These are phyloP conservation scores for Paraplagusia blochii DNA, from an alignment of 2,113 vertebrate genomes.

Conservation along the genomic window DNA sequence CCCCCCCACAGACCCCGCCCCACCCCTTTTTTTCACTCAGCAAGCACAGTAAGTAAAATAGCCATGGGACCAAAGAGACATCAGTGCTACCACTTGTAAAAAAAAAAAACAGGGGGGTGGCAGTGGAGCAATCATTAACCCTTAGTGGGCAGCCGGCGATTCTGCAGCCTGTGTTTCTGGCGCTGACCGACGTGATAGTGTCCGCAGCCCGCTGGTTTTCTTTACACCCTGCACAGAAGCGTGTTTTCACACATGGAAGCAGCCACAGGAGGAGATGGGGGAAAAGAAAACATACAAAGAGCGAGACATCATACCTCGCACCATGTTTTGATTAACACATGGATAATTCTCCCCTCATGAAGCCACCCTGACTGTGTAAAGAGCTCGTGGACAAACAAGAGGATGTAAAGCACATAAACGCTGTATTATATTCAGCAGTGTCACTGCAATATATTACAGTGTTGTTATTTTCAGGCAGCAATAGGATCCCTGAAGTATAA, in stretches of 20 bases:
- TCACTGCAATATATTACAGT: conserved; percentile 3
- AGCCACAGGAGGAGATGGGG: conserved; percentile 2
- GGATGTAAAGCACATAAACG: not conserved
- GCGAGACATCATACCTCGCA: conserved; percentile 1
- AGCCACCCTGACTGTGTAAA: conserved; percentile 1
- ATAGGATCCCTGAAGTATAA: conserved; percentile 17
- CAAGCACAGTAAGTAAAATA: conserved; percentile 52
- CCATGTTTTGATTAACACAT: conserved; percentile 20
- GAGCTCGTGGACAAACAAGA: conserved; percentile 7
- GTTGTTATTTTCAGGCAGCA: conserved; percentile 21
- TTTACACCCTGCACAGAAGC: conserved; percentile 14
- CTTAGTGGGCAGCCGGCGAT: conserved; percentile 49
- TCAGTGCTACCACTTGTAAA: conserved; percentile 61
- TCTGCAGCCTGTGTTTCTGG: conserved; percentile 16
- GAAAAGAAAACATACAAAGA: not conserved
- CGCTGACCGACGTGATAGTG: conserved; percentile 24
- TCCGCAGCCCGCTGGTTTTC: conserved; percentile 14
- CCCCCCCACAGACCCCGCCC: no score
- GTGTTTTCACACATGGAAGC: conserved; percentile 30
- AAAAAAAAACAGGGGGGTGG: conserved; percentile 64
- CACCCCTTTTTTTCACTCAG: conserved; percentile 33
- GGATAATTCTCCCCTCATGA: conserved; percentile 1
- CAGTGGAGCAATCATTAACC: conserved; percentile 63
- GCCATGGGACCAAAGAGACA: conserved; percentile 59
- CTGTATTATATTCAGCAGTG: not conserved